These are phyloP conservation scores for Bos javanicus DNA, from an alignment of 2,113 vertebrate species.

Conservation along the genomic window DNA sequence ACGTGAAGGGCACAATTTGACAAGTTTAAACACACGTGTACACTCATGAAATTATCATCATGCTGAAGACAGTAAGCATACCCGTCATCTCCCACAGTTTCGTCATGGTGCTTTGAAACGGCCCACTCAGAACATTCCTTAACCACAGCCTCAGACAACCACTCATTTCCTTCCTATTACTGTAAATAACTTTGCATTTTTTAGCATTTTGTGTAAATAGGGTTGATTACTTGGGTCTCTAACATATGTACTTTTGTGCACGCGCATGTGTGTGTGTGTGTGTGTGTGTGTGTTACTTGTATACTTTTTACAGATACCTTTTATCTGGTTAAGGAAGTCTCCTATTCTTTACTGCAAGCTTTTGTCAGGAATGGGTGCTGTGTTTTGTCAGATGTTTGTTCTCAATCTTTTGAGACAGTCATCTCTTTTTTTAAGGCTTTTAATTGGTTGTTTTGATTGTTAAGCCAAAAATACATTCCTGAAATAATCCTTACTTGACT, in stretches of 20 bases:
- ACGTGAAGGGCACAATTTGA: neutral
- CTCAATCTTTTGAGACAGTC: neutral
- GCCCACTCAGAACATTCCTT: neutral
- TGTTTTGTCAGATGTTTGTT: neutral
- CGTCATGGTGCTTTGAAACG: neutral
- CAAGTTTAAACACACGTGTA: neutral
- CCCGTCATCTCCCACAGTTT: neutral
- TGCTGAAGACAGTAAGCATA: neutral
- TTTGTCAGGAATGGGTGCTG: neutral
- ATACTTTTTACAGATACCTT: neutral
- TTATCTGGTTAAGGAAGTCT: neutral
- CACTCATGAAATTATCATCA: neutral
- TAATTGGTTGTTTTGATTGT: slow-evolving; percentile 6
- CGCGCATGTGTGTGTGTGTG: neutral
- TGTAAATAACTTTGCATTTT: neutral
- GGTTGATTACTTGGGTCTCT: neutral
- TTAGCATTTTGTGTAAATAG: neutral
- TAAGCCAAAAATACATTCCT: slow-evolving; percentile 2
- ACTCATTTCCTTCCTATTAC: neutral
- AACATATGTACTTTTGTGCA: neutral
- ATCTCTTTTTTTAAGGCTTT: neutral
- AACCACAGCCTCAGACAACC: neutral
- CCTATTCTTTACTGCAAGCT: neutral
- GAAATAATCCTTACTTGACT: slow-evolving; percentile 1
- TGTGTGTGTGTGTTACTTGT: neutral